phyloP scores from a whole-genome alignment of 2,113 vertebrate species.

The Oplegnathus fasciatus region DNA sequence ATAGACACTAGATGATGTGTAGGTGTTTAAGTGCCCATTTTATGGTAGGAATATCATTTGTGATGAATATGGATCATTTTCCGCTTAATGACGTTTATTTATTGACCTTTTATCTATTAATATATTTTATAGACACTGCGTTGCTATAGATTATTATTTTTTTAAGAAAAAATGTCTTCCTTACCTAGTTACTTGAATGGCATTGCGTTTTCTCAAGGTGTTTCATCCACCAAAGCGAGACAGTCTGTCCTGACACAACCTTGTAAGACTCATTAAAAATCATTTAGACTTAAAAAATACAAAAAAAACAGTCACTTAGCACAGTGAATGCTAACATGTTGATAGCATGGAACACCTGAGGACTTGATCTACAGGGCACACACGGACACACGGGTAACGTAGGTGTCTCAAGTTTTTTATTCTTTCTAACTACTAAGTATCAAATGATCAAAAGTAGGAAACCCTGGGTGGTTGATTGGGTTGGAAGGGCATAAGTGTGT shows the following conservation, averaged over 20 bases:
- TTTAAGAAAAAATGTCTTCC: too few species aligned
- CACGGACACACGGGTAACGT: not conserved
- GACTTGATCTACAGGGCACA: not conserved
- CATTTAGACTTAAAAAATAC: not conserved
- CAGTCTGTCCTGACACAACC: not conserved
- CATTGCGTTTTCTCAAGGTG: not conserved
- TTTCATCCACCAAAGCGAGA: not conserved
- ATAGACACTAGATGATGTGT: not conserved
- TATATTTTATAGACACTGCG: not conserved
- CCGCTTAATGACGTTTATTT: not conserved
- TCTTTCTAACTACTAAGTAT: conserved; percentile 13
- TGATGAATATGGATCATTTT: not conserved
- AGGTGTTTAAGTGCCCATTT: not conserved
- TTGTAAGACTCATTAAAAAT: too few species aligned
- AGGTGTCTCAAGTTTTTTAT: not conserved
- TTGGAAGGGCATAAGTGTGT: conserved; percentile 16
- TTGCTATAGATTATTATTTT: not conserved
- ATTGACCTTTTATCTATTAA: not conserved
- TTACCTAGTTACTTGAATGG: not conserved
- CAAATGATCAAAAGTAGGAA: conserved; percentile 38
- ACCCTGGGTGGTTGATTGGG: conserved; percentile 57
- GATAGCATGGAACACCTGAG: not conserved
- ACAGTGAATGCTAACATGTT: not conserved
- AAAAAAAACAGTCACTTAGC: not conserved
- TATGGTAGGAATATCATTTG: not conserved